Conservation (phyloP, 2,797 vertebrate genomes). For the Sebastes alutus region DNA sequence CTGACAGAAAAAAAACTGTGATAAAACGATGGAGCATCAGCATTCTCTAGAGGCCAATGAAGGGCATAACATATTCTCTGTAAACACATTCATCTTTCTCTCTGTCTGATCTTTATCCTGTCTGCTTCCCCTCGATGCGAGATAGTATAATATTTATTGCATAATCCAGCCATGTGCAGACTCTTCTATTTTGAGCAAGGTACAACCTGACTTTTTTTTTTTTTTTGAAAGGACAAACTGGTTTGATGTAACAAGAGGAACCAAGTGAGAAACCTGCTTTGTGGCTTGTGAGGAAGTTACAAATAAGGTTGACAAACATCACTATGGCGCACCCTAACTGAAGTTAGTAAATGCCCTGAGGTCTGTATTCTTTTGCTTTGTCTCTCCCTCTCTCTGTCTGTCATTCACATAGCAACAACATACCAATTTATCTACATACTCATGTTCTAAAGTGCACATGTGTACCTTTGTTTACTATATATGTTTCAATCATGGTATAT, state of each 20-base stretch:
- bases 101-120: constrained; percentile 33
- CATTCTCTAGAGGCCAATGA: constrained; percentile 71
- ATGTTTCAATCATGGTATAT: background rate
- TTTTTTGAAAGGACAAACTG: background rate
- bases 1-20: background rate
- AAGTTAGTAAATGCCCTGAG: background rate
- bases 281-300: background rate
- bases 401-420: background rate
- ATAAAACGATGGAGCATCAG: constrained; percentile 70
- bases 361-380: background rate
- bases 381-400: background rate
- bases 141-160: constrained; percentile 28
- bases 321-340: constrained; percentile 22
- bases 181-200: constrained; percentile 9
- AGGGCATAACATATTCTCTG: constrained; percentile 49
- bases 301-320: background rate
- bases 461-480: background rate
- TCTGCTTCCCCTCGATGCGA: constrained; percentile 10
- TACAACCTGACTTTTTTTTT: background rate
- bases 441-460: background rate
- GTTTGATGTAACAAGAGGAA: background rate
- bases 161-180: constrained; percentile 14
- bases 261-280: constrained; percentile 12
- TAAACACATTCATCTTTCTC: constrained; percentile 35
- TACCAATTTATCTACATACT: background rate